phyloP scores from a whole-genome alignment of 2,888 invertebrate species.

The Leptinotarsa peninsularis region DNA sequence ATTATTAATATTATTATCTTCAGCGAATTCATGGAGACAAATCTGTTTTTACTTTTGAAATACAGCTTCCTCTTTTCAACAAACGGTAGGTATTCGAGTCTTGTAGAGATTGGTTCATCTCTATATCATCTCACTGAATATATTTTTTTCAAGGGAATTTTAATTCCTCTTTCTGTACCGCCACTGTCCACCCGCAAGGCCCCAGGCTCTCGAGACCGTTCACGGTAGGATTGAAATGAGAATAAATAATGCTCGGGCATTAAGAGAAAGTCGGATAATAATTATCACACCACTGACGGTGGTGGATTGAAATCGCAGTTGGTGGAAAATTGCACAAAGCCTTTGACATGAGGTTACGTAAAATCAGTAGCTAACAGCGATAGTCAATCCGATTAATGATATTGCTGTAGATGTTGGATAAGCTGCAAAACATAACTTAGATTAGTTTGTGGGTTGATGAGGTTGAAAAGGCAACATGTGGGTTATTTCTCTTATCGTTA shows the following conservation, averaged over 20 bases:
- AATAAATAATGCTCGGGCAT: constrained; percentile 36
- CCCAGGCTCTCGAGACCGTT: constrained; percentile 25
- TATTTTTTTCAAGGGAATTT: no score
- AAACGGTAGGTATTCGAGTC: no score
- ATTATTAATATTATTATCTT: no score
- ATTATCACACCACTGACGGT: constrained; percentile 11
- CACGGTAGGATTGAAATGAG: constrained; percentile 24
- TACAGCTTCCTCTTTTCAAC: no score
- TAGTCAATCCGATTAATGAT: constrained; percentile 12
- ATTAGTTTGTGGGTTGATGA: not conserved
- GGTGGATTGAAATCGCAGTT: constrained; percentile 13
- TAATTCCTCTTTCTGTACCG: not conserved
- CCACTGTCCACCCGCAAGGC: constrained; percentile 27
- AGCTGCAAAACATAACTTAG: not conserved
- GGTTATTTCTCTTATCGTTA: no score
- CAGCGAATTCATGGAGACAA: no score
- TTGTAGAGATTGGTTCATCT: no score
- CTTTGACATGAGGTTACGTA: constrained; percentile 16
- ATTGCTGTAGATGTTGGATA: constrained; percentile 16
- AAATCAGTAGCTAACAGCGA: constrained; percentile 12
- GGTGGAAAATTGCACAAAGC: constrained; percentile 18
- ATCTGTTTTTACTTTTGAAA: no score
- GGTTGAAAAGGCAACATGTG: not conserved
- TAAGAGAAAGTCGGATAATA: constrained; percentile 38
- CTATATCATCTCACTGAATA: no score